phyloP scores from a whole-genome alignment of 2,113 vertebrate species.

The Litocranius walleri region DNA sequence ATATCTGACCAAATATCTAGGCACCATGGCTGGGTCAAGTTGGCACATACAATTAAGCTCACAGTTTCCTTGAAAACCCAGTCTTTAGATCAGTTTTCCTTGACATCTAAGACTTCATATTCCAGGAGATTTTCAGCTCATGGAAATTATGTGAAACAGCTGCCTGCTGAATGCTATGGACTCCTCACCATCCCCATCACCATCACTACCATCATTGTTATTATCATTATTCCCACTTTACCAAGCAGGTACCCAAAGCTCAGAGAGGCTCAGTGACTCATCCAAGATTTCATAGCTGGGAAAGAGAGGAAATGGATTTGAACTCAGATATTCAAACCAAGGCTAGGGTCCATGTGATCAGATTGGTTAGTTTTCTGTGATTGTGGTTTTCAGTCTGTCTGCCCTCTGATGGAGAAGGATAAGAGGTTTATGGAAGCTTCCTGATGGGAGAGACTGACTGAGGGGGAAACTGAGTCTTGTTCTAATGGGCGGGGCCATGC shows the following conservation, averaged over 20 bases:
- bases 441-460: background rate
- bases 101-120: background rate
- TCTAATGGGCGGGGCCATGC: background rate
- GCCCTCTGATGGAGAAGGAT: background rate
- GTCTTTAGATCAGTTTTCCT: background rate
- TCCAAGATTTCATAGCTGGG: background rate
- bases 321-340: background rate
- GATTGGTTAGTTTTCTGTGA: background rate
- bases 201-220: fast-evolving
- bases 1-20: background rate
- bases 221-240: background rate
- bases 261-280: background rate
- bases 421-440: background rate
- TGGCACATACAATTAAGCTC: background rate
- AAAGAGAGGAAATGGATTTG: background rate
- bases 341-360: background rate
- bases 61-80: background rate
- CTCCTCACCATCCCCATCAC: background rate
- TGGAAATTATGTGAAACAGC: fast-evolving
- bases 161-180: background rate
- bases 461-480: background rate
- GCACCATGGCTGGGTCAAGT: background rate
- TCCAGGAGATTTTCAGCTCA: background rate
- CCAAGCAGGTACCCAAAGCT: background rate
- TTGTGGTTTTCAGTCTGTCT: background rate